These are phyloP conservation scores for Nibea coibor DNA, from an alignment of 2,113 vertebrate genomes.

Conservation along the genomic window DNA sequence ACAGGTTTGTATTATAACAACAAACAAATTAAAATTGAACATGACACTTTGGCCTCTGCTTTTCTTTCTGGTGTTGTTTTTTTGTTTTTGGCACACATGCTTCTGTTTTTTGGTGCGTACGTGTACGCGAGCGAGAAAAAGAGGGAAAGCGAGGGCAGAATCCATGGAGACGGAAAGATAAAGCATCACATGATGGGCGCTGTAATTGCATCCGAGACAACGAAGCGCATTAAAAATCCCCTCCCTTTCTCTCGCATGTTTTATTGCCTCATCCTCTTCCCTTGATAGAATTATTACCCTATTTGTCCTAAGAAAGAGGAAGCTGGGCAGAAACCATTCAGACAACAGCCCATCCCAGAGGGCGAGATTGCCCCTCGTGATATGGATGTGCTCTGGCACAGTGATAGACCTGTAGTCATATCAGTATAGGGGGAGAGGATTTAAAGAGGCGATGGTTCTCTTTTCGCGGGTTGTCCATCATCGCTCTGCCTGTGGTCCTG, in stretches of 20 bases:
- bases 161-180: conserved; percentile 63
- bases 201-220: conserved; percentile 76
- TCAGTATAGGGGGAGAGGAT: conserved; percentile 37
- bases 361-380: conserved; percentile 49
- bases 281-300: conserved; percentile 75
- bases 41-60: conserved; percentile 63
- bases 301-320: conserved; percentile 69
- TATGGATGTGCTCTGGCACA: conserved; percentile 38
- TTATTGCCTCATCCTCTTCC: conserved; percentile 68
- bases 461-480: conserved; percentile 46
- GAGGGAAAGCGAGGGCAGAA: conserved; percentile 9
- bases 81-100: conserved; percentile 11
- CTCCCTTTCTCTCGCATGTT: conserved; percentile 54
- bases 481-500: conserved; percentile 44
- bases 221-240: conserved; percentile 68
- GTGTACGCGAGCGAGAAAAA: not conserved
- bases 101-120: not conserved
- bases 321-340: conserved; percentile 52
- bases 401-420: conserved; percentile 52
- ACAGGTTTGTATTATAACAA: conserved; percentile 58
- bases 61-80: conserved; percentile 46
- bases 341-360: conserved; percentile 46
- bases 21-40: conserved; percentile 73
- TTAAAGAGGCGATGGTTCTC: conserved; percentile 35
- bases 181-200: conserved; percentile 62